phyloP scores from a whole-genome alignment of 2,797 vertebrate species.

The Catamblyrhynchus diadema region DNA sequence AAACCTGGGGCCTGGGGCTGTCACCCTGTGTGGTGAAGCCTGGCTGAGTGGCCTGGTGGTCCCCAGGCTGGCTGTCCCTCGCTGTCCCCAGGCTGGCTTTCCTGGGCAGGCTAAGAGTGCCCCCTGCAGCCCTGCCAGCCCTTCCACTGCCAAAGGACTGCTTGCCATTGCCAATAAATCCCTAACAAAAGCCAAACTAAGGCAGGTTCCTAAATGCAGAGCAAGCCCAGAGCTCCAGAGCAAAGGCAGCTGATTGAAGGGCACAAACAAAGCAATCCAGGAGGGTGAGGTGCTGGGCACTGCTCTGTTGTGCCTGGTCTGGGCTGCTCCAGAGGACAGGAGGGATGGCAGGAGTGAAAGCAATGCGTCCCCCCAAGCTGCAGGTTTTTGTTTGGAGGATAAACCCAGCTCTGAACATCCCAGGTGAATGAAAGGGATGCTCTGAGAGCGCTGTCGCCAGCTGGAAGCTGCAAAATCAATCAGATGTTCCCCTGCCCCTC shows the following conservation, averaged over 20 bases:
- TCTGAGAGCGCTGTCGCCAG: neutral
- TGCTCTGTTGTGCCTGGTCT: neutral
- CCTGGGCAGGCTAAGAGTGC: slow-evolving; percentile 67
- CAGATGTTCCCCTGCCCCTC: neutral
- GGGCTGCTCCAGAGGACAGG: neutral
- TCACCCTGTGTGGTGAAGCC: neutral
- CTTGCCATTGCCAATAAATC: neutral
- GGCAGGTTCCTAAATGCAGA: neutral
- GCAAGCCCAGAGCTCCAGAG: neutral
- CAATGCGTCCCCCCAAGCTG: neutral
- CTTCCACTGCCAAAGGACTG: neutral
- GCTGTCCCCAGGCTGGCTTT: neutral
- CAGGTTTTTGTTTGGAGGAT: slow-evolving; percentile 3
- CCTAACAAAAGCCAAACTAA: neutral
- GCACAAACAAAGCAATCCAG: neutral
- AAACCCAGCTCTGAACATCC: neutral
- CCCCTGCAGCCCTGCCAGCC: slow-evolving; percentile 67
- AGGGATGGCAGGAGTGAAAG: neutral
- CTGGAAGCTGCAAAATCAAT: neutral
- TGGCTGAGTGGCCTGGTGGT: neutral
- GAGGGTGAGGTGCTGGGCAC: neutral
- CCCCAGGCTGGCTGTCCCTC: neutral
- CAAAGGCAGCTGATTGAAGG: neutral
- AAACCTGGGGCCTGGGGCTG: neutral
- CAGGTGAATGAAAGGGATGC: neutral